phyloP scores from a whole-genome alignment of 1,140 invertebrate genomes.

The Colletes gigas region DNA sequence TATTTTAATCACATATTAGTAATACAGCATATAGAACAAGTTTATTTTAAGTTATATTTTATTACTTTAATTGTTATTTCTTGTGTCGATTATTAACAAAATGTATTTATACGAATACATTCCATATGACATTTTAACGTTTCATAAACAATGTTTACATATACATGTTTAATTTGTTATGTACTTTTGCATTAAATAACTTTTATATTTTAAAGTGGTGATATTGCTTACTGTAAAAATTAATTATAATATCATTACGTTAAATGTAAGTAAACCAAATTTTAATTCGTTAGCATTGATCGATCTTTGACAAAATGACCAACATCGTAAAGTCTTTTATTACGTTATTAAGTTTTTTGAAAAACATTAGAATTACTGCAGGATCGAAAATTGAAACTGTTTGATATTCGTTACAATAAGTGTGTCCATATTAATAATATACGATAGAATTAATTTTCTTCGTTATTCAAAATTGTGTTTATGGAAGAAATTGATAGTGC shows the following conservation, averaged over 20 bases:
- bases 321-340: not conserved
- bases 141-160: too few species aligned
- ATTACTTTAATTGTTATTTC: not conserved
- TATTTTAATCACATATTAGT: not conserved
- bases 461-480: not conserved
- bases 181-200: not conserved
- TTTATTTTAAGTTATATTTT: not conserved
- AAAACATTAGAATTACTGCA: not conserved
- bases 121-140: not conserved
- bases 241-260: not conserved
- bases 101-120: not conserved
- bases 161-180: not conserved
- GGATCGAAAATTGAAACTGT: not conserved
- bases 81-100: not conserved
- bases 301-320: not conserved
- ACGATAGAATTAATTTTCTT: not conserved
- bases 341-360: not conserved
- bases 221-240: not conserved
- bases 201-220: not conserved
- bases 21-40: not conserved
- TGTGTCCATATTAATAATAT: not conserved
- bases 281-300: not conserved
- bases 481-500: too few species aligned
- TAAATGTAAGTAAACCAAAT: not conserved
- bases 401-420: not conserved